Evolutionary conservation across 2,888 invertebrate genomes (phyloP).

Genomic region (Apotomis capreana): DNA sequence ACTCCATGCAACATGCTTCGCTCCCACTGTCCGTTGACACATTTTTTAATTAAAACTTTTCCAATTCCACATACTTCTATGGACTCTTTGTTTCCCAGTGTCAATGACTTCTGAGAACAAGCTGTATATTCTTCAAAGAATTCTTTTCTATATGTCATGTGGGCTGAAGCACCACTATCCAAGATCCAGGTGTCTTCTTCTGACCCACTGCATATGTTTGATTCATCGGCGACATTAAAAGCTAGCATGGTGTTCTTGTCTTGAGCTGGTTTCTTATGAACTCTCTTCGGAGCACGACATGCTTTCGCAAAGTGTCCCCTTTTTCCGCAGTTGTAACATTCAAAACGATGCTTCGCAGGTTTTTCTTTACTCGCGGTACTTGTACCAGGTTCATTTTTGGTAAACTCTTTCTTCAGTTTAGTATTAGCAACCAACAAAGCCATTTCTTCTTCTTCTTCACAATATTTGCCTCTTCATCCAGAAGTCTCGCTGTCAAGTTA

Average conservation of each 20-base stretch:
- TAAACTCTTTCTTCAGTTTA: too few species aligned
- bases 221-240: constrained; percentile 1
- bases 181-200: constrained; percentile 19
- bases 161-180: constrained; percentile 27
- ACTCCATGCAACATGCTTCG: constrained; percentile 12
- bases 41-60: constrained; percentile 16
- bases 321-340: too few species aligned
- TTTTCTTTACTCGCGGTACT: too few species aligned
- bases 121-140: constrained; percentile 2
- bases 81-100: constrained; percentile 7
- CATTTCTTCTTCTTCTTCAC: too few species aligned
- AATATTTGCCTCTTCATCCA: too few species aligned
- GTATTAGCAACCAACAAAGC: too few species aligned
- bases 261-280: too few species aligned
- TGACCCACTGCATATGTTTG: not conserved
- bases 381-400: too few species aligned
- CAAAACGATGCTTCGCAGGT: too few species aligned
- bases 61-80: constrained; percentile 22
- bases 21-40: constrained; percentile 16
- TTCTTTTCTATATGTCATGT: constrained; percentile 9
- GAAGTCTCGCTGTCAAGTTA: too few species aligned
- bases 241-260: constrained; percentile 1
- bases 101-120: constrained; percentile 2
- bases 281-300: too few species aligned
- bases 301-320: too few species aligned